Evolutionary conservation across 2,888 invertebrate genomes (phyloP), one percentile per base, ranked within the genome.

Genomic region (Apodemia hepburni): DNA sequence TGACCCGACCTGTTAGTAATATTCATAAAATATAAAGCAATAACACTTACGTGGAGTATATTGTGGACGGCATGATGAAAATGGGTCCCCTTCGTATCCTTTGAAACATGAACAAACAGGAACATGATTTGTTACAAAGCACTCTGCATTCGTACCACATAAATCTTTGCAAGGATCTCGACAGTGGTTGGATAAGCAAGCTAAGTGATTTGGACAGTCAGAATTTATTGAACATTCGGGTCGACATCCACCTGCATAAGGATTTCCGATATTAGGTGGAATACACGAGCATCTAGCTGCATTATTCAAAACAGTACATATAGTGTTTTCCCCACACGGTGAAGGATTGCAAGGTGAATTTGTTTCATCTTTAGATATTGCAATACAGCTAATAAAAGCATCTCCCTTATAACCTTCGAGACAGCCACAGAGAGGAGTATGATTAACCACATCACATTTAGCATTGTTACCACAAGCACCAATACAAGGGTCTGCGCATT

Each of bases 231-330:
- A 93, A 81, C 97, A 97, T 85, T 97, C 97, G 3, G 97, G 97
- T 68, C 95, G 93, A 75, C 97, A 98, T 42, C 97, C 97, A 18
- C 96, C 95, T 17, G 94, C 93, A 77, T 97, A 97, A 5, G 97
- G 97, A 87, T 98, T 96, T 9, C 97, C 97, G 67, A 96, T 94
- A 75, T 97, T 97, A 4, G 97, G 97, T 64, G 97, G 96, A 75
- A 97, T 96, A 76, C 97, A 98, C n/a, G 93, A 92, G 79, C 98
- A 98, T 70, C 94, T 93, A 0, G 95, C 94, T 35, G 92, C 87
- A 18, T 95, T 94, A 72, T 95, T 94, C 3, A 93, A 87, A 35
- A 94, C 93, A 0, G 93, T 93, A 76, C 97, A 98, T 64, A 96
- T 92, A 0, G 97, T 95, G 76, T 97, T 97, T 75, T 96, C 95